phyloP scores from a whole-genome alignment of 2,797 vertebrate genomes.

The Apogon talboti region DNA sequence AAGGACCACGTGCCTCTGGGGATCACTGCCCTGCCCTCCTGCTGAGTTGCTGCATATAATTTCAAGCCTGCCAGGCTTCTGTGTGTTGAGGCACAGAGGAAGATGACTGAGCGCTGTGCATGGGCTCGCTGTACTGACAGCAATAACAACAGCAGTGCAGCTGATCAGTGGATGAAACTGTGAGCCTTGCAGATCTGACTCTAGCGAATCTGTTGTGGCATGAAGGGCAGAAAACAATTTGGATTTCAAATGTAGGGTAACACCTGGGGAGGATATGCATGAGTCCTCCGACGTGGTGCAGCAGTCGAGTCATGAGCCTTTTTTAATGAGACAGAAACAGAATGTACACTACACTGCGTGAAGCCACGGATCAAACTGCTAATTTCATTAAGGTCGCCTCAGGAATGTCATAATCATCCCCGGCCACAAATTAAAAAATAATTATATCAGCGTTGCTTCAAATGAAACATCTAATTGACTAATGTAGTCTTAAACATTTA shows the following conservation, averaged over 20 bases:
- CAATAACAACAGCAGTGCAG: constrained; percentile 9
- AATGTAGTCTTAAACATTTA: constrained; percentile 19
- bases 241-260: constrained; percentile 31
- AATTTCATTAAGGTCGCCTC: constrained; percentile 65
- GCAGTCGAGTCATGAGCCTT: constrained; percentile 45
- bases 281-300: constrained; percentile 21
- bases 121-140: constrained; percentile 11
- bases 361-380: constrained; percentile 64
- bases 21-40: constrained; percentile 37
- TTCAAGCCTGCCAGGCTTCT: constrained; percentile 29
- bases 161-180: constrained; percentile 44
- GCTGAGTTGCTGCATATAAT: constrained; percentile 47
- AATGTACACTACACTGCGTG: constrained; percentile 42
- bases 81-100: background rate
- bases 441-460: constrained; percentile 52
- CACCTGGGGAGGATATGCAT: constrained; percentile 40
- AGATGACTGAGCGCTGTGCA: constrained; percentile 18
- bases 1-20: constrained; percentile 48
- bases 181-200: constrained; percentile 26
- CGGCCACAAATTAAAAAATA: constrained; percentile 50
- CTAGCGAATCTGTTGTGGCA: background rate
- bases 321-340: constrained; percentile 56
- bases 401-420: constrained; percentile 63
- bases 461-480: constrained; percentile 23
- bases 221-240: constrained; percentile 41